phyloP scores from a whole-genome alignment of 2,888 invertebrate species.

The Hydrotaea diabolus region DNA sequence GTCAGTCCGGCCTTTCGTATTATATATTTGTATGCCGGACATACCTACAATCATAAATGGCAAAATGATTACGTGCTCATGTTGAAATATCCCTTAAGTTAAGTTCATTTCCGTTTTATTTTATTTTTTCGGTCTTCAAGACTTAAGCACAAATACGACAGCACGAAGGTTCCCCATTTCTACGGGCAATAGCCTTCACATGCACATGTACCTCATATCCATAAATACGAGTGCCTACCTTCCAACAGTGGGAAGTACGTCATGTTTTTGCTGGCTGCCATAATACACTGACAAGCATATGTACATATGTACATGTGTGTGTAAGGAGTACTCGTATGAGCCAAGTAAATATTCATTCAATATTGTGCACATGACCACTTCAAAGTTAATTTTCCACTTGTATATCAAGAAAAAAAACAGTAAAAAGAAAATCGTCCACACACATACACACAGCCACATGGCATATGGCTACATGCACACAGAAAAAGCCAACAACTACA shows the following conservation, averaged over 20 bases:
- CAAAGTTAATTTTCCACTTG: slow-evolving; percentile 68
- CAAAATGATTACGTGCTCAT: slow-evolving; percentile 64
- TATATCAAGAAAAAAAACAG: slow-evolving; percentile 20
- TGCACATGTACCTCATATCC: too few species aligned
- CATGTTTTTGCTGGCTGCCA: not conserved
- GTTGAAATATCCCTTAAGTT: slow-evolving; percentile 53
- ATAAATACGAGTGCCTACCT: too few species aligned
- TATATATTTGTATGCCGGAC: not conserved
- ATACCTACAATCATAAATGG: slow-evolving; percentile 41
- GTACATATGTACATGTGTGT: too few species aligned
- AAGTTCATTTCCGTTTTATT: slow-evolving; percentile 13
- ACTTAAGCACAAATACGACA: slow-evolving; percentile 17
- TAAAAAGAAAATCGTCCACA: not conserved
- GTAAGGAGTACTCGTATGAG: not conserved
- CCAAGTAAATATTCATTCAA: slow-evolving; percentile 48
- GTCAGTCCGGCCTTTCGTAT: too few species aligned
- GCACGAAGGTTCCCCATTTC: not conserved
- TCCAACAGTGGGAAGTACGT: not conserved
- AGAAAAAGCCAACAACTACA: not conserved
- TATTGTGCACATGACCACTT: slow-evolving; percentile 66
- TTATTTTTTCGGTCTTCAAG: slow-evolving; percentile 31
- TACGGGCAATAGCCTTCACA: too few species aligned
- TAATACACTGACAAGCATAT: not conserved
- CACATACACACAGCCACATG: not conserved
- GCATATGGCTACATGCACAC: not conserved